Evolutionary conservation across 2,113 vertebrate genomes (phyloP), one percentile per base, ranked within the genome.

Genomic region (Narcine bancroftii): DNA sequence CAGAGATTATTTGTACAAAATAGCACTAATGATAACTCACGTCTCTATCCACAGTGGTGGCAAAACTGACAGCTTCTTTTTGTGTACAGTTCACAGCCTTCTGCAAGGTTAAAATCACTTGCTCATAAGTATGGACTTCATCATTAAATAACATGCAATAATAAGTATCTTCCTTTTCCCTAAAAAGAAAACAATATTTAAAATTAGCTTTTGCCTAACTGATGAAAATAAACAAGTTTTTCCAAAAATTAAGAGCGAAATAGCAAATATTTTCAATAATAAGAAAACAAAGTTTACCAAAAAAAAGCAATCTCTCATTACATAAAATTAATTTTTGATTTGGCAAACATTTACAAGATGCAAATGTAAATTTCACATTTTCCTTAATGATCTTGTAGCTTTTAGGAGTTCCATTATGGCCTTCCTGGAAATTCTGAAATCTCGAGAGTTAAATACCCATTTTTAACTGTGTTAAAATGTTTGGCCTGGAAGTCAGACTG

Each of bases 71-170:
- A 0, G 99, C 99, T 93, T 99, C 98, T 83, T 99, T 99, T 93
- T 99, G 99, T 1, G 97, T 98, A 94, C 99, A 99, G 96, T 95
- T 99, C 69, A 99, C 98, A 19, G 99, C 99, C 94, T 99, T 99
- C 95, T 99, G 98, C 93, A 99, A 96, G 0, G 98, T 99, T 94
- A 98, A 99, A 95, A 99, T 99, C 92, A 99, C 99, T 95, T 99
- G 98, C 39, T 99, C 99, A 42, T 99, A 99, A 0, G 99, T 99
- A 94, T 99, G 99, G 85, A 99, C 98, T 93, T 99, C 99, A 94
- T 99, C 99, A 93, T 99, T 99, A 93, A 99, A 99, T 94, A 99
- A 94, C 98, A 99, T 99, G 95, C 99, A 99, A 94, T 97, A 99
- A 94, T 98, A 99, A 42, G 96, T 97, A 94, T 99, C 98, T 92